phyloP scores from a whole-genome alignment of 2,113 vertebrate species.

The Sakesphorus luctuosus region DNA sequence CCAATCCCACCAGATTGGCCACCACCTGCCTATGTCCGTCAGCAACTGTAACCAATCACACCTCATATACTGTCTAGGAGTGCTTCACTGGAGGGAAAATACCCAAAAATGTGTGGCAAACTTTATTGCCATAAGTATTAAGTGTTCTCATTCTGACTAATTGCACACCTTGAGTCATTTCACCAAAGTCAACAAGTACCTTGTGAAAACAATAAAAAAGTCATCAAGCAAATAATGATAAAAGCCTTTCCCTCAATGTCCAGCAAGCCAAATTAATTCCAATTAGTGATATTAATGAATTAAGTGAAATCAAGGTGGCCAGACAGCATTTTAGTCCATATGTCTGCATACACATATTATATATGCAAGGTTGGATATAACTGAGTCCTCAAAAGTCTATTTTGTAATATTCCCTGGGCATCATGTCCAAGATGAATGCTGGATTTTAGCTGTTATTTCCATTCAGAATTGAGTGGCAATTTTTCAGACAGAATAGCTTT shows the following conservation, averaged over 20 bases:
- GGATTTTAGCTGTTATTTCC: slow-evolving; percentile 24
- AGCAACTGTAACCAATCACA: neutral
- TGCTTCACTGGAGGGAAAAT: neutral
- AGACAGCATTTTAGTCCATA: neutral
- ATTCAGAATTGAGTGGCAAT: neutral
- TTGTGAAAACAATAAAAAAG: neutral
- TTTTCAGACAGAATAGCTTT: slow-evolving; percentile 26
- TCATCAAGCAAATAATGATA: neutral
- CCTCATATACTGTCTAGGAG: neutral
- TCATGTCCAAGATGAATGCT: neutral
- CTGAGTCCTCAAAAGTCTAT: neutral
- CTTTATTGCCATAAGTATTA: neutral
- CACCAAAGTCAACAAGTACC: neutral
- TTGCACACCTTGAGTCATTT: neutral
- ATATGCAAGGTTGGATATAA: neutral
- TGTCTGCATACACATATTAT: neutral
- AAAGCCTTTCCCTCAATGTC: neutral
- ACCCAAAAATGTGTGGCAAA: neutral
- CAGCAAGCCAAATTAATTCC: neutral
- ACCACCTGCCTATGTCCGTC: neutral
- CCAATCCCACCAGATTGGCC: neutral
- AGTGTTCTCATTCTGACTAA: slow-evolving; percentile 8
- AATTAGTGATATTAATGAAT: neutral
- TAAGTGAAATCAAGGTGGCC: neutral
- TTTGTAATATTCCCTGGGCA: neutral